Base-by-base conservation (phyloP, 2,113 vertebrate species). In the Callionymus lyra region DNA sequence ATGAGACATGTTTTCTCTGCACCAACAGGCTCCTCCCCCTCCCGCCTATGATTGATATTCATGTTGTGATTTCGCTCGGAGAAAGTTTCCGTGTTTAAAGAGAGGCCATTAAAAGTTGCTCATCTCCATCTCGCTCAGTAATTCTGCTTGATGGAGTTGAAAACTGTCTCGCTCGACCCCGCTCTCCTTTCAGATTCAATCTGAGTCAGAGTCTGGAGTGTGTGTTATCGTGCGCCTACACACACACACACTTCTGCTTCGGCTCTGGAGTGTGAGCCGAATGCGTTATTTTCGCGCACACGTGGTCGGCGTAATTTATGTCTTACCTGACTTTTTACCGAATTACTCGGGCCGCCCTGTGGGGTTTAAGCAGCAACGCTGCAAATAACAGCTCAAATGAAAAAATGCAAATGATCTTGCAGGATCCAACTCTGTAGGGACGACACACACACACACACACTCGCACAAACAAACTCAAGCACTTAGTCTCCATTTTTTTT, bases 371-470 rank as follows among this genome's bases (percentile, higher is more conserved):
- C 65, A 58, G 67, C 71, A 77, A 68, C 63, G 74, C 77, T 77
- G 77, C 74, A 82, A 82, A 80, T 79, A 76, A 82, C 70, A 80
- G 63, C 77, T 70, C 70, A 75, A 73, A 81, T 76, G 70, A 83
- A 80, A 81, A 84, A 79, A 84, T 81, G 80, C 74, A 82, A 82
- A 82, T 77, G 75, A 74, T 75, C 70, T 59, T 50, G 48, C 70
- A 39, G 40, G 53, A 76, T 81, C 59, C 70, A 40, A 64, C 51
- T 82, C 80, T 77, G 60, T 56, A 47, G 76, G 79, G 83, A 81
- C 55, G 16, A 51, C 38, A 34, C 35, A 44, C 36, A 53, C 59
- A 64, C 15, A 44, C 41, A 53, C 37, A 38, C 44, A 50, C 21
- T 31, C 39, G 53, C 34, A 38, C 42, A 56, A 62, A 59, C 53